Percentiles rank a stretch among this genome's conserved stretches.
These are phyloP conservation scores for Macrochelys suwanniensis DNA, from an alignment of 2,797 vertebrate genomes.

Conservation along the genomic window DNA sequence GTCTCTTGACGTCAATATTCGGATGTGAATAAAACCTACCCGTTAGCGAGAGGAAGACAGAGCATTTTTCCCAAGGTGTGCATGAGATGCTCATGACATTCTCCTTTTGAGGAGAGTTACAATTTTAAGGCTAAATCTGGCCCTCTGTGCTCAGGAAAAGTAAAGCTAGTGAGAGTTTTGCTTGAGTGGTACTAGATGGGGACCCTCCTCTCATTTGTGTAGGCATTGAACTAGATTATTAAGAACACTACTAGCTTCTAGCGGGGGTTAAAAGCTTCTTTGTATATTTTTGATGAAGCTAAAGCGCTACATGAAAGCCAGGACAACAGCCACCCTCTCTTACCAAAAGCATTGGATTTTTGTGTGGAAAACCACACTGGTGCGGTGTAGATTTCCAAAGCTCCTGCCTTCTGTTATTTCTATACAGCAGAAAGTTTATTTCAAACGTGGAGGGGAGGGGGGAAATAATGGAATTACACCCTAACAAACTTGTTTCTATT, in stretches of 20 bases:
- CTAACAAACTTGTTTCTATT: neutral
- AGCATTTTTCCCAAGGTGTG: neutral
- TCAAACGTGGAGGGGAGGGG: neutral
- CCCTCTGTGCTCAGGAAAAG: neutral
- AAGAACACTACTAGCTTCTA: neutral
- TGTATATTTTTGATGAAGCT: neutral
- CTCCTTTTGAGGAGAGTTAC: neutral
- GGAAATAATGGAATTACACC: neutral
- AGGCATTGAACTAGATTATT: accelerated
- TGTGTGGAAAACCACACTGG: accelerated
- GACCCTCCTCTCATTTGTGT: accelerated
- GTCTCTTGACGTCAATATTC: neutral
- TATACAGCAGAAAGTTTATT: neutral
- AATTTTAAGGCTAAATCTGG: neutral
- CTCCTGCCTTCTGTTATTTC: neutral
- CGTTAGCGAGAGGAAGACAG: neutral
- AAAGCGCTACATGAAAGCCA: neutral
- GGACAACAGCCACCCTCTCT: accelerated
- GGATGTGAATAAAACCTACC: neutral
- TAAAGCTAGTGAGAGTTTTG: neutral
- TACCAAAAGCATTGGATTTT: accelerated
- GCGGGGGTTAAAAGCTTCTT: accelerated
- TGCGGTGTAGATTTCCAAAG: accelerated
- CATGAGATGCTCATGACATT: neutral
- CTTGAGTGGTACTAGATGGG: accelerated